Conservation (phyloP, 2,888 invertebrate species). For the Dicranocentrus wangi region DNA sequence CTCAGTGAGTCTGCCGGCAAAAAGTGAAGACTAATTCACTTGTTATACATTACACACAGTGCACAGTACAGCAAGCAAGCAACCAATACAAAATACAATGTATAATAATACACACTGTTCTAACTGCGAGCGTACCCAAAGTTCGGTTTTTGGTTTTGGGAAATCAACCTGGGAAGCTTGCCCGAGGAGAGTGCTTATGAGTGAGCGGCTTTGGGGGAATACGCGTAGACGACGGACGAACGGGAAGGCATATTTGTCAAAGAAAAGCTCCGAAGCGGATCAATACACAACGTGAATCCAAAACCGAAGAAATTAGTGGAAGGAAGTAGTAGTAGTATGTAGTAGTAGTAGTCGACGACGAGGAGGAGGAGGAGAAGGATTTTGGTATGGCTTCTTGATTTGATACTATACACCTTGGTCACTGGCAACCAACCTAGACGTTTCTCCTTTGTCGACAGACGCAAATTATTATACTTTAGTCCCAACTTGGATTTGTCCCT, state of each 20-base stretch:
- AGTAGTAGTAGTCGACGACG: too few relatives aligned
- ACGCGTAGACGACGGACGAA: too few relatives aligned
- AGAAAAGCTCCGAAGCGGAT: background rate
- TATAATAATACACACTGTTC: background rate
- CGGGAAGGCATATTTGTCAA: background rate
- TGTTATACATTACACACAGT: background rate
- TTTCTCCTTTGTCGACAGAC: background rate
- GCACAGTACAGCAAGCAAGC: too few relatives aligned
- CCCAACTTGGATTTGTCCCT: too few relatives aligned
- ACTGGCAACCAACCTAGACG: background rate
- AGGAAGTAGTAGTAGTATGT: too few relatives aligned
- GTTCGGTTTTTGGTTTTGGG: too few relatives aligned
- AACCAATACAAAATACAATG: background rate
- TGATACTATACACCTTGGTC: background rate
- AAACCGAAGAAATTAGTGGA: background rate
- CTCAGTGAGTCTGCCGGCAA: background rate
- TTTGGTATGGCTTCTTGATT: constrained; percentile 6
- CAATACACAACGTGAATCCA: constrained; percentile 29
- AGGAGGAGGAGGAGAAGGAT: too few relatives aligned
- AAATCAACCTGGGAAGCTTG: too few relatives aligned
- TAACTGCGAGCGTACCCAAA: too few relatives aligned
- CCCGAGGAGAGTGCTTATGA: too few relatives aligned
- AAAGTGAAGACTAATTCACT: background rate
- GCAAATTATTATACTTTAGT: background rate
- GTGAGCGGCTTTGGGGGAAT: background rate